Evolutionary conservation across 2,797 vertebrate genomes (phyloP).

Genomic region (Eulemur coronatus): DNA sequence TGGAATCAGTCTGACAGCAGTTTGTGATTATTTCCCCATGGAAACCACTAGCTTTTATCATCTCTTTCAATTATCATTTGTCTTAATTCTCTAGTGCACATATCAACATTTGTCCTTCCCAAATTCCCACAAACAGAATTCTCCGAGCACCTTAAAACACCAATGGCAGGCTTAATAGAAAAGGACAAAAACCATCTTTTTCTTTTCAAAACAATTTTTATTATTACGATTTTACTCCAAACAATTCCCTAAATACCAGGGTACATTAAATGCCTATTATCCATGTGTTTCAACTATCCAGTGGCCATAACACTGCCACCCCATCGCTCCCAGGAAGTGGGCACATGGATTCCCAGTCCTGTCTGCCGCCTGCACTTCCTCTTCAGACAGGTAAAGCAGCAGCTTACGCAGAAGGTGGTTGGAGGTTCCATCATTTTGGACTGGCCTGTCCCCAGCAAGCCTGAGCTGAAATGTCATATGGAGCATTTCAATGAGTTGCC

Average conservation of each 20-base stretch:
- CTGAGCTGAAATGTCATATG: background rate
- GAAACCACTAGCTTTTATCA: slow-evolving; percentile 61
- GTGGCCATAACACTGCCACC: background rate
- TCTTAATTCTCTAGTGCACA: slow-evolving; percentile 29
- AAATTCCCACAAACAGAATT: slow-evolving; percentile 65
- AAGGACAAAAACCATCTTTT: slow-evolving; percentile 9
- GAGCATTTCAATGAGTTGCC: background rate
- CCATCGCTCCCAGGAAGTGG: background rate
- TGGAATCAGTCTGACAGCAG: slow-evolving; percentile 62
- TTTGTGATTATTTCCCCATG: slow-evolving; percentile 55
- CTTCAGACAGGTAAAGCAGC: background rate
- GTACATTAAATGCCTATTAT: background rate
- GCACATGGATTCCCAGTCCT: background rate
- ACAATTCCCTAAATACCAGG: background rate
- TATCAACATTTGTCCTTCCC: slow-evolving; percentile 38
- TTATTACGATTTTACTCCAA: slow-evolving; percentile 9
- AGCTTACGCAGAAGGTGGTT: background rate
- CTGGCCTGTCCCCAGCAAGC: background rate
- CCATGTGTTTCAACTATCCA: background rate
- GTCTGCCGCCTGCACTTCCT: background rate
- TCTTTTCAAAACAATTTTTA: background rate
- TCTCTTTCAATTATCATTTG: slow-evolving; percentile 66
- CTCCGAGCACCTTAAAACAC: slow-evolving; percentile 41
- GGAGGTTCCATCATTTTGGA: background rate
- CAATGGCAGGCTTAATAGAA: slow-evolving; percentile 23